These are phyloP conservation scores for Myiozetetes cayanensis DNA, from an alignment of 2,113 vertebrate species.

Conservation along the genomic window DNA sequence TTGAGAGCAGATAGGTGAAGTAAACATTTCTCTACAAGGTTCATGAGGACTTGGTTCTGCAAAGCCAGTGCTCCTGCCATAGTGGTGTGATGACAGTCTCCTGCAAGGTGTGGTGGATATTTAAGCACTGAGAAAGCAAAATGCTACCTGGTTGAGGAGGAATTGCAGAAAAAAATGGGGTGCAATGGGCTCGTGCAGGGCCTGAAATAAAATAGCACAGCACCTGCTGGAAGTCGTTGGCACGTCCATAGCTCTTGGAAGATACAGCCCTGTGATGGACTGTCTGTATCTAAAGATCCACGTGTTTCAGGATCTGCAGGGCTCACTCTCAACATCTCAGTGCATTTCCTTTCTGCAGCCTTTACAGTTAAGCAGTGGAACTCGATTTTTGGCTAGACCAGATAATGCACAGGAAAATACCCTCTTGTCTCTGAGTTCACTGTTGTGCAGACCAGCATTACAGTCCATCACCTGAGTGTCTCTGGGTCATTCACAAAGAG, in stretches of 20 bases:
- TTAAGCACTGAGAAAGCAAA: background rate
- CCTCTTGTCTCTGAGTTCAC: fast-evolving
- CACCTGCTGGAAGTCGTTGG: background rate
- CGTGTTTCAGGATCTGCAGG: background rate
- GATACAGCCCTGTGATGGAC: background rate
- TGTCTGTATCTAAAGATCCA: background rate
- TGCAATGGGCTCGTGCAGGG: background rate
- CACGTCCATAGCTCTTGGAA: background rate
- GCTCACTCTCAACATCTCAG: background rate
- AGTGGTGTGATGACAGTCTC: background rate
- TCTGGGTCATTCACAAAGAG: background rate
- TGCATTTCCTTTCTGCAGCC: background rate
- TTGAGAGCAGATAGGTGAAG: background rate
- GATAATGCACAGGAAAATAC: background rate
- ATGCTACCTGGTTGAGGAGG: background rate
- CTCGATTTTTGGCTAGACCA: background rate
- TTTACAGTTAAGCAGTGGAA: background rate
- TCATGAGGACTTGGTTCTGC: background rate
- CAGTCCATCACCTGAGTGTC: no score
- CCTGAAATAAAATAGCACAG: background rate
- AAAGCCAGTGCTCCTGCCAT: background rate
- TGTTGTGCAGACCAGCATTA: background rate
- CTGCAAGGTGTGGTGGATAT: background rate
- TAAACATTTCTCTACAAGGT: background rate
- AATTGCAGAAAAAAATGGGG: background rate